These are phyloP conservation scores for Hippocampus guttulatus DNA, from an alignment of 2,113 vertebrate genomes.

Conservation along the genomic window DNA sequence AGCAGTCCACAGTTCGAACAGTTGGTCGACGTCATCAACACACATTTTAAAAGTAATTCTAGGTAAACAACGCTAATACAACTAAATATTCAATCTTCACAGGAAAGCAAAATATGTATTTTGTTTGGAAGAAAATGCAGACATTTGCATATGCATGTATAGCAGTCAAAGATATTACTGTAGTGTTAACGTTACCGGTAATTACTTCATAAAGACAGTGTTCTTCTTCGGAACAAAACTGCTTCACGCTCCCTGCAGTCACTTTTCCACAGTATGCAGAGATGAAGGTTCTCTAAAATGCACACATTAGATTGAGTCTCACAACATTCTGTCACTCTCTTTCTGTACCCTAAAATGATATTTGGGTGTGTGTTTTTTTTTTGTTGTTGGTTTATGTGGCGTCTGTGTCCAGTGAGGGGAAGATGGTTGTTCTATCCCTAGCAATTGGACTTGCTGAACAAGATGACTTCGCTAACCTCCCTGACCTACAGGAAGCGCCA, in stretches of 20 bases:
- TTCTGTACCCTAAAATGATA: slow-evolving; percentile 33
- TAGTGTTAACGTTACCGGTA: neutral
- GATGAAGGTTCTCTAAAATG: slow-evolving; percentile 26
- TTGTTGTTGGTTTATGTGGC: slow-evolving; percentile 17
- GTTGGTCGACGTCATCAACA: too few relatives aligned
- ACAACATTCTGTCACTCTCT: slow-evolving; percentile 40
- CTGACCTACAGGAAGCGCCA: slow-evolving; percentile 93
- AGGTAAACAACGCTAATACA: too few relatives aligned
- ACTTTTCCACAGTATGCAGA: slow-evolving; percentile 5
- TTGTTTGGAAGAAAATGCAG: too few relatives aligned
- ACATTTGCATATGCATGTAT: too few relatives aligned
- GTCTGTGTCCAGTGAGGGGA: slow-evolving; percentile 87
- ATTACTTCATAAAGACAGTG: neutral
- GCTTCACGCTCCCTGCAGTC: neutral
- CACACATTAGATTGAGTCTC: slow-evolving; percentile 24
- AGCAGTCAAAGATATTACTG: neutral
- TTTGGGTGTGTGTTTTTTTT: slow-evolving; percentile 41
- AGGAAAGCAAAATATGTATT: too few relatives aligned
- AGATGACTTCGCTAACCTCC: slow-evolving; percentile 99
- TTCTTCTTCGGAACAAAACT: neutral
- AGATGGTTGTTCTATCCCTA: slow-evolving; percentile 99
- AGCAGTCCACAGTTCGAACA: too few relatives aligned
- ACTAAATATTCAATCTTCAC: too few relatives aligned
- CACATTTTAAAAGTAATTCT: too few relatives aligned
- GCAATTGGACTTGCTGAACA: slow-evolving; percentile 97